Evolutionary conservation across 1,140 invertebrate genomes (phyloP), one percentile per base, ranked within the genome.

Genomic region (Armadillidium nasatum): DNA sequence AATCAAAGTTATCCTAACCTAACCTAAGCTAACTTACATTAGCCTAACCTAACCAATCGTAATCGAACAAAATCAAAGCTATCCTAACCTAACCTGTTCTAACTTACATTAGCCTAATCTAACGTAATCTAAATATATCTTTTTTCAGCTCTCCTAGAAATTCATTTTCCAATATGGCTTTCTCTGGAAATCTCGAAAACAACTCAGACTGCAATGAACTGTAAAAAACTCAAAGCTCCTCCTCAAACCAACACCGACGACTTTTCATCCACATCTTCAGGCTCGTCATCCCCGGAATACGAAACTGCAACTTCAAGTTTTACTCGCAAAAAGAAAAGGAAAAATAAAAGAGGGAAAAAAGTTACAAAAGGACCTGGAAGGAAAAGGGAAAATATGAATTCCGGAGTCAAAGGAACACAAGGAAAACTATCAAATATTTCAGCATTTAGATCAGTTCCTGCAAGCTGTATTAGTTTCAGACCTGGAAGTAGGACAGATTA

Each of bases 401-500:
- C 46, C 46, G 15, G 46, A 50, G 15, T 10, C 46, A 15, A 50
- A 50, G n/a, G n/a, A n/a, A n/a, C n/a, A 50, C 46, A 50, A 15
- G 46, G 9, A 9, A 50, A 10, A 9, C 46, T 9, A 10, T 50
- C 15, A 10, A 15, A 50, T 9, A 50, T 50, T 10, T 50, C 46
- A 10, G 9, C 46, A 10, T 50, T 50, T 15, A 15, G 72, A 33
- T 54, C 54, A 43, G 75, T 78, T 0, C 75, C 77, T 9, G 79
- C 74, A 6, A 78, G 76, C 22, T 74, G 66, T 1, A 69, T 80
- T n/a, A 43, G 72, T 71, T 80, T 80, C 44, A 44, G 79, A 19
- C 79, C 79, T 0, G 75, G 75, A 0, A 76, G 77, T 43, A 76
- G 72, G 19, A 76, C 79, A 7, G 77, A 76, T 11, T 80, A 80